Evolutionary conservation across 2,797 vertebrate species (phyloP).

Genomic region (Chiloscyllium punctatum): DNA sequence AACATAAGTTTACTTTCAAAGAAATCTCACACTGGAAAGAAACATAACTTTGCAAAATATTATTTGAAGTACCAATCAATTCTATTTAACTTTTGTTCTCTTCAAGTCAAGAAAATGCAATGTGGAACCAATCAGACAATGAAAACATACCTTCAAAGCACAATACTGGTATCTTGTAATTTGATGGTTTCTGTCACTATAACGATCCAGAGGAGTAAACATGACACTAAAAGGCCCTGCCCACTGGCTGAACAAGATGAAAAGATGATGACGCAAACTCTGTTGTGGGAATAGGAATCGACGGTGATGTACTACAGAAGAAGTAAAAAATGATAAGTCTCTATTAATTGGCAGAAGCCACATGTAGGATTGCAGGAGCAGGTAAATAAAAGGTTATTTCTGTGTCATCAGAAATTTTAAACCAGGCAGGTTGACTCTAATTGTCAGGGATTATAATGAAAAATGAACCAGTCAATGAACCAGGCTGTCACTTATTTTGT

Average conservation of each 20-base stretch:
- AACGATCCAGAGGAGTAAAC: conserved; percentile 96
- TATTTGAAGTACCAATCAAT: not conserved
- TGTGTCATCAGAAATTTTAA: not conserved
- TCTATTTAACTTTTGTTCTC: not conserved
- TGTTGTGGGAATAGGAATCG: conserved; percentile 97
- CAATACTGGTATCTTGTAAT: conserved; percentile 98
- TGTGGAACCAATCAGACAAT: not conserved
- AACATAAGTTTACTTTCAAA: not conserved
- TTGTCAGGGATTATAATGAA: too few species aligned
- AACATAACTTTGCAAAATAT: not conserved
- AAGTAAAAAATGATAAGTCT: conserved; percentile 37
- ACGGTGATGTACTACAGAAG: conserved; percentile 82
- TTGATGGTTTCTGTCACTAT: conserved; percentile 96
- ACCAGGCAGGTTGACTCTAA: too few species aligned
- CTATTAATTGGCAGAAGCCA: not conserved
- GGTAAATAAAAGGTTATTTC: not conserved
- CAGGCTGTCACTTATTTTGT: too few species aligned
- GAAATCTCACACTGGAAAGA: not conserved
- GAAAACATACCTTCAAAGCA: conserved; percentile 77
- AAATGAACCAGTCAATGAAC: too few species aligned
- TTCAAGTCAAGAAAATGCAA: not conserved
- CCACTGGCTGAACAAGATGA: conserved; percentile 98
- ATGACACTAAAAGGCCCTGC: conserved; percentile 98
- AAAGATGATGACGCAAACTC: conserved; percentile 92
- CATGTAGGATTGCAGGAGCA: not conserved